Evolutionary conservation across 2,888 invertebrate species (phyloP).

Genomic region (Diadromus collaris): DNA sequence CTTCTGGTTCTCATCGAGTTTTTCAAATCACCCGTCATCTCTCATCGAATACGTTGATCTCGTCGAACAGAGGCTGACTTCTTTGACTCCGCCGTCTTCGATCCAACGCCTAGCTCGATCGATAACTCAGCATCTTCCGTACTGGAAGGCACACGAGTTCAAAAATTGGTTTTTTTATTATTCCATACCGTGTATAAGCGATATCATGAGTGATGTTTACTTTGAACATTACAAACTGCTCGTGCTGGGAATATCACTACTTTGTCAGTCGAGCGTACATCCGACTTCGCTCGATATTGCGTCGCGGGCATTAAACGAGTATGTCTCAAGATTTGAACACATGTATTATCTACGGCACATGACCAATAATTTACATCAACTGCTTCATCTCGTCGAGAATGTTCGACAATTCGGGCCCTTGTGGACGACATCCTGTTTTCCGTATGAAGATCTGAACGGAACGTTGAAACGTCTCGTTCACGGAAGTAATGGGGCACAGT

Average conservation of each 20-base stretch:
- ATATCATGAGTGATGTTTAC: background rate
- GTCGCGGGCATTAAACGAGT: background rate
- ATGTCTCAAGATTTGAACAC: background rate
- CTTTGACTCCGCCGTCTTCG: constrained; percentile 27
- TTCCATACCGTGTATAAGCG: constrained; percentile 11
- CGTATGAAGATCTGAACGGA: constrained; percentile 2
- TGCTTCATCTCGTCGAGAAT: background rate
- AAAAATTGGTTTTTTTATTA: constrained; percentile 42
- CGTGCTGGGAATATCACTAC: background rate
- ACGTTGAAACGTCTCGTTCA: constrained; percentile 4
- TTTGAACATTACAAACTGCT: background rate
- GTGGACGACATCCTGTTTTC: constrained; percentile 5
- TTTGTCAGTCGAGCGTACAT: background rate
- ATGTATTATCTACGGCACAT: background rate
- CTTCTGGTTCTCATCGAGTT: constrained; percentile 1
- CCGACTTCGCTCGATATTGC: background rate
- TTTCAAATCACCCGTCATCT: constrained; percentile 11
- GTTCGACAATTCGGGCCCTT: background rate
- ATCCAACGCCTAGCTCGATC: constrained; percentile 32
- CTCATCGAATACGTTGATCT: constrained; percentile 2
- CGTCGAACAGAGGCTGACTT: constrained; percentile 15
- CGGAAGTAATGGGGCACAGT: constrained; percentile 1
- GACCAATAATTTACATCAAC: background rate
- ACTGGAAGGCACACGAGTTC: constrained; percentile 32
- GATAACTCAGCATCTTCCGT: constrained; percentile 13